These are phyloP conservation scores for Odontothrips loti DNA, from an alignment of 2,888 invertebrate species.

Conservation along the genomic window DNA sequence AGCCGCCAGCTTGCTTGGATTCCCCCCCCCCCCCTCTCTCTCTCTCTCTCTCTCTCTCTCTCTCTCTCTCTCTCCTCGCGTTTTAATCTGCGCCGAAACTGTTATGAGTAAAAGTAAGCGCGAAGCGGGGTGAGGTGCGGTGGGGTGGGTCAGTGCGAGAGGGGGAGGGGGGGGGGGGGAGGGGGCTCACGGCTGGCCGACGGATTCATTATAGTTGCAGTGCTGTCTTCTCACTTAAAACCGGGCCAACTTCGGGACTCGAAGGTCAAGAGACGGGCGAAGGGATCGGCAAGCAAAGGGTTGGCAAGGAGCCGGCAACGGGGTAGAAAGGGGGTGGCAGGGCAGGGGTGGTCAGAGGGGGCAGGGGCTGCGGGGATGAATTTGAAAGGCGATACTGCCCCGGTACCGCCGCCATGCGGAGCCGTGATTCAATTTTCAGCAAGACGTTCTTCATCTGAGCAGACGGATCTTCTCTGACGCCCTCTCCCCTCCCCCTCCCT, in stretches of 20 bases:
- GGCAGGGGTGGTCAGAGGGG: background rate
- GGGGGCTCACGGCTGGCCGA: background rate
- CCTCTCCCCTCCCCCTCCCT: no score
- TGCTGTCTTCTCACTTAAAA: background rate
- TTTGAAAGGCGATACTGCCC: background rate
- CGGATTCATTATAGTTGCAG: conserved; percentile 13
- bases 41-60: no score
- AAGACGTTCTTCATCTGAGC: background rate
- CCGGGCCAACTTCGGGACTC: background rate
- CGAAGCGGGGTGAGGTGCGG: background rate
- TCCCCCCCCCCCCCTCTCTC: background rate
- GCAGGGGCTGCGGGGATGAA: background rate
- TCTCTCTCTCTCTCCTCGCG: background rate
- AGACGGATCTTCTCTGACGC: background rate
- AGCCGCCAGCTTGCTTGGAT: background rate
- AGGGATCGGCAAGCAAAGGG: no score
- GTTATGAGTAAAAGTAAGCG: conserved; percentile 18
- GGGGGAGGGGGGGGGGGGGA: background rate
- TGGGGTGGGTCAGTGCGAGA: background rate
- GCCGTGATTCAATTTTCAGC: background rate
- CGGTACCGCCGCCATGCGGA: background rate
- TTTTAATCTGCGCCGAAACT: conserved; percentile 13
- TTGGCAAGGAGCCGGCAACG: background rate
- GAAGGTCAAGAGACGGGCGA: conserved; percentile 1
- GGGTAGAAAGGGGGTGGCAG: background rate